phyloP scores from a whole-genome alignment of 1,140 invertebrate species.

The Drosophila subobscura region DNA sequence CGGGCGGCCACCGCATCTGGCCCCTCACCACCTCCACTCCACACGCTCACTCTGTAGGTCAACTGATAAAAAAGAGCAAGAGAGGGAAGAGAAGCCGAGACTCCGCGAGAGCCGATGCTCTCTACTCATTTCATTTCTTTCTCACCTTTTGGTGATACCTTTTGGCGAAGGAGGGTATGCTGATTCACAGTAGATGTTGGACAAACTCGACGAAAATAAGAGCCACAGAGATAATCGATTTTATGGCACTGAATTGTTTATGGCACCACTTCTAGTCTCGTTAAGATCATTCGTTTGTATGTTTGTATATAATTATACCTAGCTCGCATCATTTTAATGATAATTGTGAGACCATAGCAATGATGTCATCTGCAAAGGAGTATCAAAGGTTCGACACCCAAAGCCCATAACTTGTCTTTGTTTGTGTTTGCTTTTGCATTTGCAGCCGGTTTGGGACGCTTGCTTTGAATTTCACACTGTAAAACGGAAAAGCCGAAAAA shows the following conservation, averaged over 20 bases:
- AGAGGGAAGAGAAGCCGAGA: conserved; percentile 31
- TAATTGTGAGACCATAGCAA: too few species aligned
- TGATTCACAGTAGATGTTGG: too few species aligned
- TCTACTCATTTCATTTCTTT: conserved; percentile 15
- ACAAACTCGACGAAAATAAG: too few species aligned
- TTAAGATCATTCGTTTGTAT: too few species aligned
- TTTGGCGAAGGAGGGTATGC: too few species aligned
- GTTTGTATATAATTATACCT: too few species aligned
- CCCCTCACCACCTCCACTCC: neutral
- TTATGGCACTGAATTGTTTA: too few species aligned
- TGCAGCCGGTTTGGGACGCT: conserved; percentile 23
- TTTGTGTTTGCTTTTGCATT: conserved; percentile 34
- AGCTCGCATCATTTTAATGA: too few species aligned
- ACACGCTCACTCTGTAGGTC: conserved; percentile 58
- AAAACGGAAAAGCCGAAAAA: conserved; percentile 1
- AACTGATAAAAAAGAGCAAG: conserved; percentile 65
- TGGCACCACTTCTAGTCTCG: too few species aligned
- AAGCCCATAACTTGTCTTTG: neutral
- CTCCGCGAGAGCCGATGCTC: conserved; percentile 20
- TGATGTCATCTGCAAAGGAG: too few species aligned
- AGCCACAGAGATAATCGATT: too few species aligned
- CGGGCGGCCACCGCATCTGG: conserved; percentile 1
- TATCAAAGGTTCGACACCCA: too few species aligned
- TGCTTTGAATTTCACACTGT: conserved; percentile 41
- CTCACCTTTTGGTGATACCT: conserved; percentile 17